Evolutionary conservation across 1,140 invertebrate species (phyloP).

Genomic region (Zaprionus ghesquierei): DNA sequence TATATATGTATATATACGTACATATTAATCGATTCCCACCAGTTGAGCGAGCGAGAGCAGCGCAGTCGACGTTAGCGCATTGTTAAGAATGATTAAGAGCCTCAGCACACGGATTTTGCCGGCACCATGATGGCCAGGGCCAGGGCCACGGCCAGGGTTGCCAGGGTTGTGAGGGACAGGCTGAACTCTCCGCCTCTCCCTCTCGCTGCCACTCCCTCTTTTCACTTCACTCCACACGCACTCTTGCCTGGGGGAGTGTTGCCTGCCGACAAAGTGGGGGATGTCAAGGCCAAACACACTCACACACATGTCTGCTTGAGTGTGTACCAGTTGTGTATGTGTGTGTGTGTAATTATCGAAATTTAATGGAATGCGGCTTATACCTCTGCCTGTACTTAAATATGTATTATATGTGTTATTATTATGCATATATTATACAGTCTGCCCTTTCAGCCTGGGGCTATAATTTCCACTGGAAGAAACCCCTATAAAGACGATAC

Average conservation of each 20-base stretch:
- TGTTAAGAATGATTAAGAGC: conserved; percentile 77
- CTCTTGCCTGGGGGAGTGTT: background rate
- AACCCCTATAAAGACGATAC: background rate
- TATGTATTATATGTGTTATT: background rate
- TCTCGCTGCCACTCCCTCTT: background rate
- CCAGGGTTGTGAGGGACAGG: conserved; percentile 1
- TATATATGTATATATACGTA: conserved; percentile 3
- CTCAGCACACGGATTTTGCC: conserved; percentile 54
- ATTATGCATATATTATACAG: background rate
- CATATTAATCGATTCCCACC: conserved; percentile 67
- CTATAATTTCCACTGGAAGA: too few species aligned
- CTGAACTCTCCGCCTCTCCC: background rate
- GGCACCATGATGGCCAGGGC: conserved; percentile 9
- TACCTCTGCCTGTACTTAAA: background rate
- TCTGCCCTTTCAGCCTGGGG: too few species aligned
- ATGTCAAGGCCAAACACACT: conserved; percentile 61
- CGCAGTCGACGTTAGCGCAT: conserved; percentile 45
- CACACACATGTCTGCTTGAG: background rate
- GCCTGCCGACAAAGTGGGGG: background rate
- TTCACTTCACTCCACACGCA: background rate
- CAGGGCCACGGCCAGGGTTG: conserved; percentile 4
- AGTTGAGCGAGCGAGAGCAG: conserved; percentile 60
- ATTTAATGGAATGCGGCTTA: conserved; percentile 35
- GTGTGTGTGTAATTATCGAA: conserved; percentile 51
- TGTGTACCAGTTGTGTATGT: background rate